A percentile compares a stretch with the other conserved stretches of the same genome.
Evolutionary conservation across 2,113 vertebrate genomes (phyloP).

Genomic region (Taxidea taxus): DNA sequence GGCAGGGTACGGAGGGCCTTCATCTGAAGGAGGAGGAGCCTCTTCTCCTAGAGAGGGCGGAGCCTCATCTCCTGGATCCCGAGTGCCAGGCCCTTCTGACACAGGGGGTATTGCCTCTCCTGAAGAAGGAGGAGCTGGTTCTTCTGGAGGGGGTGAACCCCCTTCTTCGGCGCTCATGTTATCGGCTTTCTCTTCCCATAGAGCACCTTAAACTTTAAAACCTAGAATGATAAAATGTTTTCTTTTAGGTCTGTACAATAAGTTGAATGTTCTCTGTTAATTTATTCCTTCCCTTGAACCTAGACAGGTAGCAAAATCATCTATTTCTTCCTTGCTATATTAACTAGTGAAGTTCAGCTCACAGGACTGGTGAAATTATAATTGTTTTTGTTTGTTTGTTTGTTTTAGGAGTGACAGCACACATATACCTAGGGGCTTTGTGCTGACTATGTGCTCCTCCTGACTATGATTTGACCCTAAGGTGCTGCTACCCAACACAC

Average conservation of each 20-base stretch:
- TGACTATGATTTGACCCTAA: neutral
- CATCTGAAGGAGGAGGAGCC: neutral
- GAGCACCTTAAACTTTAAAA: neutral
- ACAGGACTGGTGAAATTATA: neutral
- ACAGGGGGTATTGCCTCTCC: accelerated
- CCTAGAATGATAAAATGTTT: constrained; percentile 41
- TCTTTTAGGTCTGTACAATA: neutral
- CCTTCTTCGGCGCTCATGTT: neutral
- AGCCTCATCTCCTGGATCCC: accelerated
- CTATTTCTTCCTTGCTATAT: neutral
- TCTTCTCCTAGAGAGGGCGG: neutral
- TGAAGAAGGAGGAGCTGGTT: neutral
- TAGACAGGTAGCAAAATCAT: neutral
- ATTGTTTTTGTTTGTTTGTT: neutral
- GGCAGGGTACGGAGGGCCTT: accelerated
- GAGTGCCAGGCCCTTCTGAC: neutral
- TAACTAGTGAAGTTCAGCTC: neutral
- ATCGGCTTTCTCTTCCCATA: neutral
- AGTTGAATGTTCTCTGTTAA: neutral
- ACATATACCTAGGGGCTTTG: neutral
- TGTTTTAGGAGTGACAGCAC: neutral
- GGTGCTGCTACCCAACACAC: neutral
- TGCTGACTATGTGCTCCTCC: neutral
- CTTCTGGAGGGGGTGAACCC: accelerated
- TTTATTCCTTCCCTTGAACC: neutral